Conservation (phyloP, 2,113 vertebrate genomes). For the Nematolebias whitei region DNA sequence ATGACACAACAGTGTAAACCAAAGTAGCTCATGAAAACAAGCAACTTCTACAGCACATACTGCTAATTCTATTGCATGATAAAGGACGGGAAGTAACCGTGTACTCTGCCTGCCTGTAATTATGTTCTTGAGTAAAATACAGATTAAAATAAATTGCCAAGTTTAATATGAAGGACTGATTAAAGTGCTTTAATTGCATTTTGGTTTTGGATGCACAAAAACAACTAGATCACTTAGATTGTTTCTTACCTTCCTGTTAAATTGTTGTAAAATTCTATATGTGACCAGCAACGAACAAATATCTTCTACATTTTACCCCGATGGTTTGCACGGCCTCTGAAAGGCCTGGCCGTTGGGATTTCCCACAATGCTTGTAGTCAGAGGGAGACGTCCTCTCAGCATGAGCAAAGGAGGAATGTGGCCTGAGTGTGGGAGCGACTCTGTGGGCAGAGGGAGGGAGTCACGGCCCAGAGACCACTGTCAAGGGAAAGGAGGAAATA, state of each 20-base stretch:
- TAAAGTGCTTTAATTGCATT: slow-evolving; percentile 4
- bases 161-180: not conserved
- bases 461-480: slow-evolving; percentile 69
- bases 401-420: slow-evolving; percentile 74
- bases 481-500: slow-evolving; percentile 55
- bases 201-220: slow-evolving; percentile 34
- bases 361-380: slow-evolving; percentile 76
- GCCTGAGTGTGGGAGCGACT: slow-evolving; percentile 72
- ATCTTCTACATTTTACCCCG: slow-evolving; percentile 39
- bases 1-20: slow-evolving; percentile 62
- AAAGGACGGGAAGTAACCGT: slow-evolving; percentile 16
- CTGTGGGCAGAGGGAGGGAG: slow-evolving; percentile 65
- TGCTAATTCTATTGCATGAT: slow-evolving; percentile 49
- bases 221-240: not conserved
- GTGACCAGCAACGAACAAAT: slow-evolving; percentile 16
- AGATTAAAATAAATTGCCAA: slow-evolving; percentile 20
- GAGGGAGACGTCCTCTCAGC: slow-evolving; percentile 77
- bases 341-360: slow-evolving; percentile 61
- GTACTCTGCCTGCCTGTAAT: not conserved
- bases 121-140: slow-evolving; percentile 11
- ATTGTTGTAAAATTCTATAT: slow-evolving; percentile 6
- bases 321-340: slow-evolving; percentile 37
- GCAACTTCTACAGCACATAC: slow-evolving; percentile 38
- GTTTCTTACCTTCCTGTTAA: slow-evolving; percentile 3
- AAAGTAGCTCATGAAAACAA: slow-evolving; percentile 66